Percentiles rank a stretch among this genome's conserved stretches.
phyloP scores from a whole-genome alignment of 2,113 vertebrate species.

The Ammodytes dubius region DNA sequence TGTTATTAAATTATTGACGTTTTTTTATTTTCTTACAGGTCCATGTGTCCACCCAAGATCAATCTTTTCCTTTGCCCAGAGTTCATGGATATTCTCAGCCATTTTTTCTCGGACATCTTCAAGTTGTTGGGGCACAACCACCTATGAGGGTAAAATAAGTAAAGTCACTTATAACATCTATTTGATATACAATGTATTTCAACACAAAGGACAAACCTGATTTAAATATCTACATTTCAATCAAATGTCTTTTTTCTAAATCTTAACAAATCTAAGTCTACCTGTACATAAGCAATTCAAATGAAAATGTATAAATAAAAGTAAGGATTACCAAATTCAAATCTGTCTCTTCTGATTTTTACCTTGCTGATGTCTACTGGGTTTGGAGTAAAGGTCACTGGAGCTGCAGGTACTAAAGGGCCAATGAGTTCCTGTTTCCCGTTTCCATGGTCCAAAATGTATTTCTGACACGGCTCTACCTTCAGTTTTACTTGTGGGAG shows the following conservation, averaged over 20 bases:
- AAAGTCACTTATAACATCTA: neutral
- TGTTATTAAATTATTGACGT: neutral
- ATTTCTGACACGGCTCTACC: slow-evolving; percentile 90
- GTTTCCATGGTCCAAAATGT: slow-evolving; percentile 84
- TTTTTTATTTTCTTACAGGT: slow-evolving; percentile 81
- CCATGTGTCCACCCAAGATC: slow-evolving; percentile 95
- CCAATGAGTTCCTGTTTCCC: slow-evolving; percentile 89
- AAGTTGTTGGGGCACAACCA: slow-evolving; percentile 90
- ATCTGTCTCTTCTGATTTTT: neutral
- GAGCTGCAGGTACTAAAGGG: slow-evolving; percentile 85
- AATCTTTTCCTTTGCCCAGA: slow-evolving; percentile 95
- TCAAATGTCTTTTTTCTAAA: neutral
- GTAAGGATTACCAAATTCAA: neutral
- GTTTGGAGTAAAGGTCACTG: slow-evolving; percentile 90
- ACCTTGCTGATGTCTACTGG: slow-evolving; percentile 94
- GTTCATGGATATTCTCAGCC: slow-evolving; percentile 95
- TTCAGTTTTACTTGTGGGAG: slow-evolving; percentile 90
- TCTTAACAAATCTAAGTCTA: neutral
- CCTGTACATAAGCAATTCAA: rapidly evolving
- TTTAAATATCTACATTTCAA: neutral
- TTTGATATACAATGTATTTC: neutral
- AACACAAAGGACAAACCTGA: neutral
- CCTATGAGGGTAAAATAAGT: slow-evolving; percentile 74
- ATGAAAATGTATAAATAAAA: neutral
- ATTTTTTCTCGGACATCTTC: slow-evolving; percentile 93